Conservation (phyloP, 37 sponge, comb jelly and placozoan genomes). For the Geodia barretti region DNA sequence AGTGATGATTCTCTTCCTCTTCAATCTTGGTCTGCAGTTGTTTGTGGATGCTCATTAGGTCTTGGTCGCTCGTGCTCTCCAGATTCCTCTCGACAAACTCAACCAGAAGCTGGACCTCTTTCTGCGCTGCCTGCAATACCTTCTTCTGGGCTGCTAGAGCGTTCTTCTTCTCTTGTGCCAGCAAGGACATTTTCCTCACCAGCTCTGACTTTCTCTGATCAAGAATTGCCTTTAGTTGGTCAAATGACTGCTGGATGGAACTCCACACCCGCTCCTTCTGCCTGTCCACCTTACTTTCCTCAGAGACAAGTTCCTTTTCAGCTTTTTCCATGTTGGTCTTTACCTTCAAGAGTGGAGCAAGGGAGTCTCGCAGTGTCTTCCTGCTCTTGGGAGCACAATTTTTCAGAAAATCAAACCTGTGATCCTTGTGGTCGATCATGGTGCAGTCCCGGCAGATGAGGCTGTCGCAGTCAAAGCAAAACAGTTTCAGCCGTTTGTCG, state of each 20-base stretch:
- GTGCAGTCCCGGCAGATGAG: conserved; percentile 49
- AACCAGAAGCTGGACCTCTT: neutral
- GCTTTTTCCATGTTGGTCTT: conserved; percentile 1
- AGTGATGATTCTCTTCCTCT: conserved; percentile 6
- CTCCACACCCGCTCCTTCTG: conserved; percentile 1
- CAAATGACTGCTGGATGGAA: conserved; percentile 20
- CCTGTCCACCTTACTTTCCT: neutral
- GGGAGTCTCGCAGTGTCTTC: conserved; percentile 2
- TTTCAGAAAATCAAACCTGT: conserved; percentile 34
- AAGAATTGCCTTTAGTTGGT: conserved; percentile 14
- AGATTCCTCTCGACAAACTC: conserved; percentile 3
- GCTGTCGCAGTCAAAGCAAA: conserved; percentile 40
- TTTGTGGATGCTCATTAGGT: neutral
- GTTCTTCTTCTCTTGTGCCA: no score
- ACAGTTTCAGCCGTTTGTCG: conserved; percentile 28
- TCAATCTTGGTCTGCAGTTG: neutral
- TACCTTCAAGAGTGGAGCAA: conserved; percentile 1
- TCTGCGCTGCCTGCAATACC: neutral
- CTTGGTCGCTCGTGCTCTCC: conserved; percentile 12
- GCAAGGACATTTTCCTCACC: no score
- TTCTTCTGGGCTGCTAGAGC: neutral
- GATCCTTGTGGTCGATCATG: conserved; percentile 14
- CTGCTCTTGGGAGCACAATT: conserved; percentile 22
- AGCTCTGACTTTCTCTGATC: conserved; percentile 16
- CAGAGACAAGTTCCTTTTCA: neutral